These are phyloP conservation scores for Daubentonia madagascariensis DNA, from an alignment of 2,113 vertebrate species.

Conservation along the genomic window DNA sequence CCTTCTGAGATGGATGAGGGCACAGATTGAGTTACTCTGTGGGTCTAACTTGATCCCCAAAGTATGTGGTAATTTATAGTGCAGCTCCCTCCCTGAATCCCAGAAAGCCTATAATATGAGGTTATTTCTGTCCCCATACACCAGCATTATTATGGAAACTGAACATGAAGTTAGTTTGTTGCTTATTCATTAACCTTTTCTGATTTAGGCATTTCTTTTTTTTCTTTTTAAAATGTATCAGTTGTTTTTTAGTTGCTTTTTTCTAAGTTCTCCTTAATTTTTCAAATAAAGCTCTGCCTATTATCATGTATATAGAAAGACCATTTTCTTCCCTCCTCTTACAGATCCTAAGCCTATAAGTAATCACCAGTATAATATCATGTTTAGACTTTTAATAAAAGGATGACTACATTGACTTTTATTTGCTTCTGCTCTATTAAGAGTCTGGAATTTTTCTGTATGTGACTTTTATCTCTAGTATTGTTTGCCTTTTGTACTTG, in stretches of 20 bases:
- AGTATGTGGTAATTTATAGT: conserved; percentile 37
- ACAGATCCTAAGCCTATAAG: neutral
- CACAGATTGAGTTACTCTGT: conserved; percentile 25
- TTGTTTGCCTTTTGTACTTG: neutral
- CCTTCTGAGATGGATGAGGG: neutral
- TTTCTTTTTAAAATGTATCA: neutral
- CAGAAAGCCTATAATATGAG: conserved; percentile 41
- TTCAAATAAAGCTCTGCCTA: neutral
- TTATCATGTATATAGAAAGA: neutral
- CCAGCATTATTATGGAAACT: conserved; percentile 2
- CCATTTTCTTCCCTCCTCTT: neutral
- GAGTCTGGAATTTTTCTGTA: neutral
- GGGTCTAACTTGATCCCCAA: neutral
- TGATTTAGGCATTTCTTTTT: neutral
- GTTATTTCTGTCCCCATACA: conserved; percentile 27
- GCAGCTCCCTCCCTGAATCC: neutral
- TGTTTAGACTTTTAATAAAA: neutral
- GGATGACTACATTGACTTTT: neutral
- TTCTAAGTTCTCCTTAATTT: neutral
- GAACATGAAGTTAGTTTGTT: neutral
- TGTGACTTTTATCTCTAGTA: neutral
- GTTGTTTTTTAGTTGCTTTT: conserved; percentile 14
- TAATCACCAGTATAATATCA: neutral
- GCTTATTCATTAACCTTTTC: neutral
- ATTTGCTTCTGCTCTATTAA: neutral